Evolutionary conservation across 2,113 vertebrate species (phyloP), one percentile per base, ranked within the genome.

Genomic region (Trachemys scripta): DNA sequence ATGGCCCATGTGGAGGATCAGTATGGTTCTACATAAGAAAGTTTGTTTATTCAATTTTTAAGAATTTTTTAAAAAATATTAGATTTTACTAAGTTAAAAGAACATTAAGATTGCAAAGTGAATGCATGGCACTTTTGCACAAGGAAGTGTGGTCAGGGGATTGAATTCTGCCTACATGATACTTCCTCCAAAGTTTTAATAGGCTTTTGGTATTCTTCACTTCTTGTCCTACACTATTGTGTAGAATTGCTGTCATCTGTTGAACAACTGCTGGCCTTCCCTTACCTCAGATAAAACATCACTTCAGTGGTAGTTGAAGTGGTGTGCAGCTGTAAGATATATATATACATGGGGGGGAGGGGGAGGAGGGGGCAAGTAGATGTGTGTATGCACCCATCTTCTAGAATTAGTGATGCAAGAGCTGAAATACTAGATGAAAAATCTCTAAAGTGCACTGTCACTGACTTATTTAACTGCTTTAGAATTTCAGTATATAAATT

Each of bases 371-470:
- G 35, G 12, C 59, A 62, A 62, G 20, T 79, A 93, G 72, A 24
- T 79, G 27, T 35, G 22, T 12, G 84, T 89, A 57, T 50, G 16
- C 45, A 69, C 8, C n/a, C 82, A 84, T 94, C 91, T 42, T 75
- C 38, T 84, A 50, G 22, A 82, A 65, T 80, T 86, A 84, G 88
- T 51, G 20, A 35, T 51, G 6, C 53, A 57, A 57, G 65, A 90
- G 82, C 79, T 75, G 51, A 87, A 94, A 69, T 62, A 62, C 29
- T 69, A 35, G 62, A 69, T 69, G 31, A 17, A 69, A 69, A n/a
- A 69, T 69, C 31, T 69, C 17, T 35, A n/a, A 69, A 69, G 17
- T 69, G 31, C 8, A n/a, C 62, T 69, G 56, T 27, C 3, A 69
- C 62, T 69, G 62, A 69, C 14, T 14, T n/a, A n/a, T 69, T 69